These are phyloP conservation scores for Phasia obesa DNA, from an alignment of 2,888 invertebrate species.

Conservation along the genomic window DNA sequence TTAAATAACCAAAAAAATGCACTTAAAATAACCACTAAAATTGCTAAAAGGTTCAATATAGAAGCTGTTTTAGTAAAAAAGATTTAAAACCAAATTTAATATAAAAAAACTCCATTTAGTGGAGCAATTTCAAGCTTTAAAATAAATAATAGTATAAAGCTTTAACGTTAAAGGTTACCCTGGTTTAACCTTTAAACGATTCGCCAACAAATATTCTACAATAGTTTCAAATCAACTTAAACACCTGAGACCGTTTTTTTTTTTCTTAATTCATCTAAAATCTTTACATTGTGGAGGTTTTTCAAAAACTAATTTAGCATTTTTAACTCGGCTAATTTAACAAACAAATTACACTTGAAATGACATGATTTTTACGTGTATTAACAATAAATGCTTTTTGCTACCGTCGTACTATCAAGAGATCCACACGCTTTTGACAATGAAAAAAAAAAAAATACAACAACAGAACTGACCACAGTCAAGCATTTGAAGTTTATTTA, in stretches of 20 bases:
- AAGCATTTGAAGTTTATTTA: constrained; percentile 23
- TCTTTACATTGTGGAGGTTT: neutral
- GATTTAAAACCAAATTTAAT: neutral
- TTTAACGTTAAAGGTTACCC: constrained; percentile 17
- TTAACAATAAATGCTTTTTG: constrained; percentile 58
- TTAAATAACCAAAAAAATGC: neutral
- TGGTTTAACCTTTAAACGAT: constrained; percentile 39
- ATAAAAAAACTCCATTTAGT: constrained; percentile 24
- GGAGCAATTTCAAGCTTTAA: neutral
- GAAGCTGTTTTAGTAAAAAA: neutral
- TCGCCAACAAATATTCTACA: constrained; percentile 5
- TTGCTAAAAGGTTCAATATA: neutral
- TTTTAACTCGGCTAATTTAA: constrained; percentile 60
- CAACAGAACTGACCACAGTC: constrained; percentile 1
- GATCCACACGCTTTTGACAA: constrained; percentile 26
- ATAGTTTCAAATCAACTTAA: neutral
- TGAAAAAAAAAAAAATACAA: neutral
- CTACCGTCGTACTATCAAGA: constrained; percentile 35
- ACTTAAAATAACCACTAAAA: neutral
- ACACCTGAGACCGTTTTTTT: constrained; percentile 45
- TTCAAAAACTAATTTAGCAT: constrained; percentile 15
- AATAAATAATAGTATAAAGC: neutral
- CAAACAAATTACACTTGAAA: constrained; percentile 67
- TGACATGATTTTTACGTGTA: constrained; percentile 59
- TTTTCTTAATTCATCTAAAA: neutral